A percentile compares a stretch with the other conserved stretches of the same genome.
Conservation (phyloP, 2,888 invertebrate species). For the Eucera pruinosa region DNA sequence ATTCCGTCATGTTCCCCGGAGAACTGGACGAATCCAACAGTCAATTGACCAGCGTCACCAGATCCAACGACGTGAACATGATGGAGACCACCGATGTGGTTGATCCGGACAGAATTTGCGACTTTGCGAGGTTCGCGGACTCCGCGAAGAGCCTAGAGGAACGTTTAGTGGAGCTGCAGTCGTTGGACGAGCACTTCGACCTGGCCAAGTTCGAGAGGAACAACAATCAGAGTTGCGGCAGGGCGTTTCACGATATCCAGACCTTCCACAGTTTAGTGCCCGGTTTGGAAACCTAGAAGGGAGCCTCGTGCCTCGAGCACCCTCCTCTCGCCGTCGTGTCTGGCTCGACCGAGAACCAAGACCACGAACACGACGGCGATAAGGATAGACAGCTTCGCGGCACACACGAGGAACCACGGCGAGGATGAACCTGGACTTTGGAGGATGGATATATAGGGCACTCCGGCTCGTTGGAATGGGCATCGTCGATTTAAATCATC, state of each 20-base stretch:
- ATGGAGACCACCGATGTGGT: conserved; percentile 77
- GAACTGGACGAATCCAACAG: conserved; percentile 57
- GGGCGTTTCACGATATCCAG: conserved; percentile 82
- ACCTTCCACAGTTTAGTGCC: conserved; percentile 82
- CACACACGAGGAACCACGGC: conserved; percentile 54
- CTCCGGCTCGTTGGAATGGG: not conserved
- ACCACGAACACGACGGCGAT: conserved; percentile 33
- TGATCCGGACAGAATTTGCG: conserved; percentile 79
- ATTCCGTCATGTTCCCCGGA: conserved; percentile 57
- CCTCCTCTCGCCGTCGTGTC: conserved; percentile 39
- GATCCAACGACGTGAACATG: conserved; percentile 55
- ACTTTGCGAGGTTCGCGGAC: conserved; percentile 78
- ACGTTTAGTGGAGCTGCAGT: conserved; percentile 77
- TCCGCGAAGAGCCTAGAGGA: conserved; percentile 79
- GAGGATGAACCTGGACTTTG: conserved; percentile 57
- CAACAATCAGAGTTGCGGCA: conserved; percentile 81
- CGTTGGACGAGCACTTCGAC: conserved; percentile 79
- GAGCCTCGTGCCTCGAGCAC: conserved; percentile 52
- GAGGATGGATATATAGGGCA: not conserved
- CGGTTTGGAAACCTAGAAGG: conserved; percentile 80
- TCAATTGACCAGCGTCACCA: conserved; percentile 38
- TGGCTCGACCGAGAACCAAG: conserved; percentile 15
- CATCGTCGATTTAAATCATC: conserved; percentile 6
- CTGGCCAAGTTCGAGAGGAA: conserved; percentile 80
- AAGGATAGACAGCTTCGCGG: conserved; percentile 43